These are phyloP conservation scores for Antrozous pallidus DNA, from an alignment of 2,797 vertebrate species.

Conservation along the genomic window DNA sequence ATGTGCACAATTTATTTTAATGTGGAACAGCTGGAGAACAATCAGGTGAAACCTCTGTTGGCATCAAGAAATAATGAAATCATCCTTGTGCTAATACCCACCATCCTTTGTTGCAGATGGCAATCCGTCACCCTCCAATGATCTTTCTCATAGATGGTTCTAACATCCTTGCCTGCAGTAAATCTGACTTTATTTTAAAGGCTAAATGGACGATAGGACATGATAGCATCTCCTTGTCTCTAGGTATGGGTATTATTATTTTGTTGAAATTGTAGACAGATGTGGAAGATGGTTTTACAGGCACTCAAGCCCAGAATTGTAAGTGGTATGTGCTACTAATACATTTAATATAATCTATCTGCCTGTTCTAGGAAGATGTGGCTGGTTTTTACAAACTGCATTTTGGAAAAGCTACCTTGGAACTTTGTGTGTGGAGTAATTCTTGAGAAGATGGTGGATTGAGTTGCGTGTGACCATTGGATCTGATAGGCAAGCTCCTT, in stretches of 20 bases:
- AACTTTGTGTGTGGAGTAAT: not conserved
- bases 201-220: slow-evolving; percentile 36
- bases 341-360: not conserved
- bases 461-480: not conserved
- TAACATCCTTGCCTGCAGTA: not conserved
- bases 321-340: not conserved
- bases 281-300: not conserved
- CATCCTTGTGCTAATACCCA: not conserved
- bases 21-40: slow-evolving; percentile 62
- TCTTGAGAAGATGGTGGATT: not conserved
- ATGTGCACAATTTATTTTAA: slow-evolving; percentile 61
- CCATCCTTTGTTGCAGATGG: not conserved
- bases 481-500: not conserved
- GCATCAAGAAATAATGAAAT: slow-evolving; percentile 5
- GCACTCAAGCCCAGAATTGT: not conserved
- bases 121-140: not conserved
- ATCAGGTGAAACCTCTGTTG: slow-evolving; percentile 34
- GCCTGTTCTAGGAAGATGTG: not conserved
- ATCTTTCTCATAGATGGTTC: not conserved
- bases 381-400: not conserved
- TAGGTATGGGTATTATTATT: not conserved
- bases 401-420: not conserved
- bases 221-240: not conserved
- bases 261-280: slow-evolving; percentile 20
- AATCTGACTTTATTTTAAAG: slow-evolving; percentile 33